Evolutionary conservation across 2,113 vertebrate species (phyloP).

Genomic region (Dinomys branickii): DNA sequence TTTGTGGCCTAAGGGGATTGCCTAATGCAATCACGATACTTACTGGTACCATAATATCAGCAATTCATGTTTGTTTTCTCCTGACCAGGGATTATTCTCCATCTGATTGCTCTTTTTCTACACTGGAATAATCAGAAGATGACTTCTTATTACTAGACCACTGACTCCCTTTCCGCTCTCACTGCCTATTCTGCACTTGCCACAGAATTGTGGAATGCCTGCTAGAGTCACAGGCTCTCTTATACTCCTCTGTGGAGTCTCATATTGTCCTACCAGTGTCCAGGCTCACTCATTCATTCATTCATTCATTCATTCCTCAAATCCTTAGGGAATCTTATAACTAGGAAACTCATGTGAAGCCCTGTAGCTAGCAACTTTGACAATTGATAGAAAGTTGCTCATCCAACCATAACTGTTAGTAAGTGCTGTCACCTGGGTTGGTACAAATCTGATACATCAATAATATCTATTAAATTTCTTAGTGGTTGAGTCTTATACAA

Average conservation of each 20-base stretch:
- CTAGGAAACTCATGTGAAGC: background rate
- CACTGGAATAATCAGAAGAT: background rate
- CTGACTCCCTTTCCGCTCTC: background rate
- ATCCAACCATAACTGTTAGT: conserved; percentile 7
- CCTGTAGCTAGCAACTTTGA: background rate
- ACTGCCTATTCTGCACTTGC: background rate
- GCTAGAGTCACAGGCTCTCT: background rate
- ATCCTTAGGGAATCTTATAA: background rate
- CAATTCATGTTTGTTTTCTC: background rate
- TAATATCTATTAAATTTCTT: conserved; percentile 18
- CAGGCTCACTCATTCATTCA: background rate
- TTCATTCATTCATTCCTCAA: background rate
- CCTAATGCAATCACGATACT: background rate
- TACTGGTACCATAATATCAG: background rate
- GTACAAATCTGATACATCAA: conserved; percentile 24
- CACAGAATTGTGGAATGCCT: background rate
- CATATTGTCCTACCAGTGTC: background rate
- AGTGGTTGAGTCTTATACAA: conserved; percentile 47
- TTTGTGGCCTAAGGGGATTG: background rate
- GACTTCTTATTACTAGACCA: too few relatives aligned
- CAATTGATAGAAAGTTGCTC: background rate
- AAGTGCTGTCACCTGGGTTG: conserved; percentile 48
- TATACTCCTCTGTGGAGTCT: background rate
- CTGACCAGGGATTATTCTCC: background rate
- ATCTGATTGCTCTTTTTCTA: background rate